phyloP scores from a whole-genome alignment of 2,797 vertebrate species.

The Phoxinus dragarum region DNA sequence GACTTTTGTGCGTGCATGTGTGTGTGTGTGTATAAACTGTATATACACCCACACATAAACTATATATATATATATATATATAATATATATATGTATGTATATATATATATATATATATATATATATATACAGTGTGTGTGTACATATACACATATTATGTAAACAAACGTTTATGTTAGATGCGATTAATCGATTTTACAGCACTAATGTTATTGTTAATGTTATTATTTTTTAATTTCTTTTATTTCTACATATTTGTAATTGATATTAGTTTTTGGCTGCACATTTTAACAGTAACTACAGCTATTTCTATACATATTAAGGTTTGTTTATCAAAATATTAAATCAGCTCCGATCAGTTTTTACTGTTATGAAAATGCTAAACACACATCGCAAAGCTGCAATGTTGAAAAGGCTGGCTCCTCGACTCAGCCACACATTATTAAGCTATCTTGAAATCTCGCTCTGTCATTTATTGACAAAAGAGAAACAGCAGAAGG shows the following conservation, averaged over 20 bases:
- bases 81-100: too few relatives aligned
- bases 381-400: not conserved
- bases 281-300: not conserved
- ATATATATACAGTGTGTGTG: too few relatives aligned
- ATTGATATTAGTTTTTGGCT: not conserved
- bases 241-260: not conserved
- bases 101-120: too few relatives aligned
- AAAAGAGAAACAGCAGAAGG: conserved; percentile 62
- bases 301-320: not conserved
- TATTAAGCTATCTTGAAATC: conserved; percentile 22
- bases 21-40: too few relatives aligned
- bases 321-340: not conserved
- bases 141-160: too few relatives aligned
- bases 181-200: too few relatives aligned
- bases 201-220: too few relatives aligned
- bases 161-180: too few relatives aligned
- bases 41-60: too few relatives aligned
- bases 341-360: not conserved
- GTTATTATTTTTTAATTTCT: too few relatives aligned
- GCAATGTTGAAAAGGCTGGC: not conserved
- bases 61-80: too few relatives aligned
- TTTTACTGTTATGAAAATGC: not conserved
- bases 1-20: too few relatives aligned
- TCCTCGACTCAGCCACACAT: not conserved
- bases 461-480: conserved; percentile 35